Evolutionary conservation across 2,113 vertebrate genomes (phyloP).

Genomic region (Phyllostomus discolor): DNA sequence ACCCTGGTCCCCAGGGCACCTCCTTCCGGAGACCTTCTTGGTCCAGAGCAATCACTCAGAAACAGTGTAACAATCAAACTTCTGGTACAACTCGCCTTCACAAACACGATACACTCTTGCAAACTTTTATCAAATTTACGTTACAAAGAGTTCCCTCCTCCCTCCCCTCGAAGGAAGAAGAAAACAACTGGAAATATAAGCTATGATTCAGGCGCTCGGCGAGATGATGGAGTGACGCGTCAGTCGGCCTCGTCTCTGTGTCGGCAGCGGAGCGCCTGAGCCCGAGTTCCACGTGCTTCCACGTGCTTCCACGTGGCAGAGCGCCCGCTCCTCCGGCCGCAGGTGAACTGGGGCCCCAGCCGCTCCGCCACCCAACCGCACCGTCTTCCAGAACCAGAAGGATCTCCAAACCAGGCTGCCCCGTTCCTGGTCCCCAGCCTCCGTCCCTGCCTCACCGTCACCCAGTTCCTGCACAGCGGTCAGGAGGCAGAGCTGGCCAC

Average conservation of each 20-base stretch:
- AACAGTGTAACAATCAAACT: background rate
- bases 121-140: background rate
- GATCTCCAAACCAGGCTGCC: background rate
- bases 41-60: background rate
- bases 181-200: background rate
- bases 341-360: background rate
- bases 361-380: background rate
- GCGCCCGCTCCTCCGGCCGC: background rate
- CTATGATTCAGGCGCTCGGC: background rate
- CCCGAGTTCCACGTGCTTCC: background rate
- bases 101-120: background rate
- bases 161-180: background rate
- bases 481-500: background rate
- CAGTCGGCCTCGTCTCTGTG: background rate
- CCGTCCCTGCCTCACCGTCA: no score
- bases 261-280: background rate
- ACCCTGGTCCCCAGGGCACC: background rate
- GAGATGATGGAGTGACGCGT: background rate
- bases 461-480: background rate
- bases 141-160: background rate
- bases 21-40: background rate
- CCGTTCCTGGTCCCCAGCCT: background rate
- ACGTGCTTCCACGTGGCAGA: background rate
- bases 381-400: background rate
- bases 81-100: background rate